Percentiles rank a stretch among this genome's conserved stretches.
These are phyloP conservation scores for Thamnophis sirtalis DNA, from an alignment of 2,113 vertebrate species.

Conservation along the genomic window DNA sequence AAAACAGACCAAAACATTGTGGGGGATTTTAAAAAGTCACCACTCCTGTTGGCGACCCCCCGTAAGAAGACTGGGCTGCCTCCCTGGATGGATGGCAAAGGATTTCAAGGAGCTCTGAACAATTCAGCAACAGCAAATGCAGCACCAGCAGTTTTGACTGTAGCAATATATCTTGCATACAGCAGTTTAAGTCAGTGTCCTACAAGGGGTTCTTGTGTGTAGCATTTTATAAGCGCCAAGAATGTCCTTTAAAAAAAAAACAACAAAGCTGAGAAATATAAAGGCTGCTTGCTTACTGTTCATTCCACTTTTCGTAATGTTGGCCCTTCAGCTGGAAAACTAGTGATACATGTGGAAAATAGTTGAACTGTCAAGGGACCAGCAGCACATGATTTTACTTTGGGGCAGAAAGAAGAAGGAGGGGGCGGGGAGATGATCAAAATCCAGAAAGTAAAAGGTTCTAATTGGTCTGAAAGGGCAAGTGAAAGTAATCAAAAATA, in stretches of 20 bases:
- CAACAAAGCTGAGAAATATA: background rate
- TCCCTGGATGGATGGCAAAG: background rate
- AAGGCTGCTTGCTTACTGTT: background rate
- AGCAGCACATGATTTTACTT: background rate
- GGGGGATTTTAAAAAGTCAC: background rate
- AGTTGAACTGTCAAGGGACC: background rate
- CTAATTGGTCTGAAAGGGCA: background rate
- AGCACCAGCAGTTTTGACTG: background rate
- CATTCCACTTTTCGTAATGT: background rate
- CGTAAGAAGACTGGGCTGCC: background rate
- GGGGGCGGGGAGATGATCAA: background rate
- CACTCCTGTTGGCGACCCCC: background rate
- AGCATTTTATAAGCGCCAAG: background rate
- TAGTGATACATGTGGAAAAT: background rate
- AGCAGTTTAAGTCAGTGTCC: background rate
- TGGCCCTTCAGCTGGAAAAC: conserved; percentile 8
- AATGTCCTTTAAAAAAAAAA: background rate
- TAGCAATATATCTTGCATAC: background rate
- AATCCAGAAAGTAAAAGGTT: background rate
- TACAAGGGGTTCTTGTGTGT: background rate
- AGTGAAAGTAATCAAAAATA: conserved; percentile 2
- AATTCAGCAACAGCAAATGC: background rate
- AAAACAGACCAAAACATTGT: background rate
- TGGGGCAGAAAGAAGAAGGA: background rate
- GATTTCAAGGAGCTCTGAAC: background rate